A percentile compares a stretch with the other conserved stretches of the same genome.
These are phyloP conservation scores for Thaumetopoea pityocampa DNA, from an alignment of 1,140 invertebrate species.

Conservation along the genomic window DNA sequence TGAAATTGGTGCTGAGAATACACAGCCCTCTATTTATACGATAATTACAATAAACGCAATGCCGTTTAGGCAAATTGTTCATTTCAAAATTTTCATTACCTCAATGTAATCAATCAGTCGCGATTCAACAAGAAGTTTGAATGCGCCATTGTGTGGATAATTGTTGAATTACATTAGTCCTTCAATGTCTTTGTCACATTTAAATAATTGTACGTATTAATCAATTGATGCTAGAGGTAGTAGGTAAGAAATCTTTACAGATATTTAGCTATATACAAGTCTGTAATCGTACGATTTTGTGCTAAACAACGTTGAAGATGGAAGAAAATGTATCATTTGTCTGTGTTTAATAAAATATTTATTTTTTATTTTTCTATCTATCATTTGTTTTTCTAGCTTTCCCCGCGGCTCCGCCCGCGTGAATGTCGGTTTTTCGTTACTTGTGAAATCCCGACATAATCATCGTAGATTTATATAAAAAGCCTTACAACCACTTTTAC, in stretches of 20 bases:
- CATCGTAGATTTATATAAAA: too few species aligned
- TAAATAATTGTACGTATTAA: constrained; percentile 12
- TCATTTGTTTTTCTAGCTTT: too few species aligned
- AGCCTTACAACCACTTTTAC: too few species aligned
- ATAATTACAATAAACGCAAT: constrained; percentile 23
- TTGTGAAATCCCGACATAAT: too few species aligned
- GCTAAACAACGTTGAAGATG: too few species aligned
- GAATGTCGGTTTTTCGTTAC: too few species aligned
- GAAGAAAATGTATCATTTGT: too few species aligned
- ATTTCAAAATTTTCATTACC: constrained; percentile 28
- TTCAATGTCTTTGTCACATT: constrained; percentile 9
- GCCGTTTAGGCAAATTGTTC: constrained; percentile 21
- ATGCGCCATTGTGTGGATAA: constrained; percentile 4
- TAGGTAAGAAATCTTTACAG: not conserved
- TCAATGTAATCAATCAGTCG: constrained; percentile 32
- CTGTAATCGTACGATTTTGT: too few species aligned
- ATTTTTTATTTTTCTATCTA: too few species aligned
- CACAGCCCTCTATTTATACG: constrained; percentile 23
- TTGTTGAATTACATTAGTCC: constrained; percentile 10
- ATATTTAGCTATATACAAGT: too few species aligned
- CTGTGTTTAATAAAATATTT: too few species aligned
- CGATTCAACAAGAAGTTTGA: constrained; percentile 12
- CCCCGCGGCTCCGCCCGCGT: too few species aligned
- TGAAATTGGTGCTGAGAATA: constrained; percentile 18
- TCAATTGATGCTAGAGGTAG: constrained; percentile 10